Evolutionary conservation across 2,888 invertebrate genomes (phyloP), one percentile per base, ranked within the genome.

Genomic region (Acrobasis consociella): DNA sequence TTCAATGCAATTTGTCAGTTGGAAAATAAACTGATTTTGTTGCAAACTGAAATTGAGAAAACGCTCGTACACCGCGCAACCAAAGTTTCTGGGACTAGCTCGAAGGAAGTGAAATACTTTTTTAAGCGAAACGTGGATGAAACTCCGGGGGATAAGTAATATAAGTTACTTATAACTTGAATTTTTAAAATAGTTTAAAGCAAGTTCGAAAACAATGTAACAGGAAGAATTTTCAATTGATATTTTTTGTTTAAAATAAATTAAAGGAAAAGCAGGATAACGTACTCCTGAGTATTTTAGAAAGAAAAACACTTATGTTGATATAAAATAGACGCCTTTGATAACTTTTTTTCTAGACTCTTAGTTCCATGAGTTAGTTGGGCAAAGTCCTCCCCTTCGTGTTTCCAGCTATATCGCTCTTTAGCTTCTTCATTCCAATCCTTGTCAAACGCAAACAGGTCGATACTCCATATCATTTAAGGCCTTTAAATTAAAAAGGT

Each of bases 21-120:
- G 78, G 83, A 83, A 85, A 86, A 88, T 89, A 89, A 89, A 89
- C 86, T 84, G 86, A 89, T 88, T 87, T 89, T 88, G 87, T 89
- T 90, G 85, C 82, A 83, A 89, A 89, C 87, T 88, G 85, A 87
- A 88, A 88, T 87, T 86, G 89, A 86, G 89, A 86, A 86, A 88
- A 87, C 82, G 77, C 78, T 82, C 79, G 80, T 75, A 79, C 77
- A 80, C 77, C 73, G 75, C 74, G 70, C 80, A 74, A 80, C 78
- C 74, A 67, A 85, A 88, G 81, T 86, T 87, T 75, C 70, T 69
- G 70, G 74, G 71, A 77, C 75, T 72, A 76, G 72, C 73, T 74
- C 72, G 69, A 70, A 56, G 69, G 73, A 77, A 82, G 74, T 77
- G 76, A 80, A 85, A 83, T 77, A 77, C 75, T 78, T 83, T 83